phyloP scores from a whole-genome alignment of 2,888 invertebrate species.

The Pristionchus fissidentatus region DNA sequence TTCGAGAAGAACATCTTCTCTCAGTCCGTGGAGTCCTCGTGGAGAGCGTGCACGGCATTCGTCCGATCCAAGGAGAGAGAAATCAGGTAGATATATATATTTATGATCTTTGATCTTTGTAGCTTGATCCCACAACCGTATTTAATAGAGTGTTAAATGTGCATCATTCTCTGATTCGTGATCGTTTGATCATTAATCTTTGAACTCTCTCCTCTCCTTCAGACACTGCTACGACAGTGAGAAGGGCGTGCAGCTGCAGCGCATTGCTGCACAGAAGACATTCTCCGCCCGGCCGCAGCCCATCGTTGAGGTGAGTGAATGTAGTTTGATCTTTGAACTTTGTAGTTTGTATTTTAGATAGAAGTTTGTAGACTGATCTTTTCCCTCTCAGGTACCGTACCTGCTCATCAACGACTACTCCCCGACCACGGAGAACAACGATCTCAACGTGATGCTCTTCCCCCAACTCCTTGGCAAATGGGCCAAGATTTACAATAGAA shows the following conservation, averaged over 20 bases:
- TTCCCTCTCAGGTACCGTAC: slow-evolving; percentile 67
- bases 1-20: slow-evolving; percentile 64
- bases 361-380: slow-evolving; percentile 17
- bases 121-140: neutral
- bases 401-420: slow-evolving; percentile 74
- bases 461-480: slow-evolving; percentile 72
- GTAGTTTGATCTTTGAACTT: neutral
- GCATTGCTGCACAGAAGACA: slow-evolving; percentile 73
- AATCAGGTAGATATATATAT: no score
- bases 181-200: slow-evolving; percentile 1
- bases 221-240: slow-evolving; percentile 72
- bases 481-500: slow-evolving; percentile 56
- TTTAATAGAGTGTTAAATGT: neutral
- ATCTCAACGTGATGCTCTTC: slow-evolving; percentile 69
- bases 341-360: neutral
- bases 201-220: slow-evolving; percentile 8
- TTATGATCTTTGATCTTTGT: neutral
- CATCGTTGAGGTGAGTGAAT: slow-evolving; percentile 68
- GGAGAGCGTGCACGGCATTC: slow-evolving; percentile 71
- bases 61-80: slow-evolving; percentile 69
- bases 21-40: slow-evolving; percentile 64
- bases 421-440: slow-evolving; percentile 71
- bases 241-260: slow-evolving; percentile 70
- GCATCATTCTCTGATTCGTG: neutral
- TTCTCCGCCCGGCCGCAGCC: slow-evolving; percentile 70